Conservation (phyloP, 2,797 vertebrate genomes). For the Poliocrania exsul region DNA sequence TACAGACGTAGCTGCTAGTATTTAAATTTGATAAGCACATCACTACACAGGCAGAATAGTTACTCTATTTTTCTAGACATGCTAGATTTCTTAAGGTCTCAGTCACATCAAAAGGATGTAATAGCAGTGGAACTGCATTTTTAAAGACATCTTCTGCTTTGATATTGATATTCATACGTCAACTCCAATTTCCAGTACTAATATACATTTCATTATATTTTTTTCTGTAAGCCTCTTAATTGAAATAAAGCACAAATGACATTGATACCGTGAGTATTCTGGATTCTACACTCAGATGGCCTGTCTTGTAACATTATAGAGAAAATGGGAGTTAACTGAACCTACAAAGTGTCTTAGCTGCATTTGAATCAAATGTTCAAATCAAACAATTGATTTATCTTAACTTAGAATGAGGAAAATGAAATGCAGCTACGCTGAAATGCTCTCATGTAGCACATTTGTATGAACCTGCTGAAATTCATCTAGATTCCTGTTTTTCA, state of each 20-base stretch:
- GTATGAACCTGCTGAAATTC: neutral
- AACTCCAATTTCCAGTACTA: neutral
- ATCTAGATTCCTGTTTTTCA: neutral
- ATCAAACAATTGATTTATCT: neutral
- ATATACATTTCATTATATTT: neutral
- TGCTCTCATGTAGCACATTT: neutral
- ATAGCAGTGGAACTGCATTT: neutral
- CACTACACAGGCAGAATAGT: neutral
- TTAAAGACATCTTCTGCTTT: neutral
- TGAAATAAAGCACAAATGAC: neutral
- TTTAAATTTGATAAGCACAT: neutral
- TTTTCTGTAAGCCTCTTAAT: neutral
- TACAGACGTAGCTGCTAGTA: fast-evolving
- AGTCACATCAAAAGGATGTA: neutral
- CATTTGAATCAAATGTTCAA: neutral
- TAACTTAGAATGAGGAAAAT: neutral
- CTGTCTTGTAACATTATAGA: neutral
- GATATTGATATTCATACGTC: neutral
- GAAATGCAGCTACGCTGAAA: neutral
- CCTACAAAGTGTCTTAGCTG: neutral
- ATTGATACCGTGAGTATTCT: neutral
- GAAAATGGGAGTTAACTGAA: neutral
- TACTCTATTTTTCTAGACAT: neutral
- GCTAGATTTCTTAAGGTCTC: neutral
- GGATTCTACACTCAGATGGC: neutral